Conservation (phyloP, 2,113 vertebrate species). For the Peucedramus taeniatus region DNA sequence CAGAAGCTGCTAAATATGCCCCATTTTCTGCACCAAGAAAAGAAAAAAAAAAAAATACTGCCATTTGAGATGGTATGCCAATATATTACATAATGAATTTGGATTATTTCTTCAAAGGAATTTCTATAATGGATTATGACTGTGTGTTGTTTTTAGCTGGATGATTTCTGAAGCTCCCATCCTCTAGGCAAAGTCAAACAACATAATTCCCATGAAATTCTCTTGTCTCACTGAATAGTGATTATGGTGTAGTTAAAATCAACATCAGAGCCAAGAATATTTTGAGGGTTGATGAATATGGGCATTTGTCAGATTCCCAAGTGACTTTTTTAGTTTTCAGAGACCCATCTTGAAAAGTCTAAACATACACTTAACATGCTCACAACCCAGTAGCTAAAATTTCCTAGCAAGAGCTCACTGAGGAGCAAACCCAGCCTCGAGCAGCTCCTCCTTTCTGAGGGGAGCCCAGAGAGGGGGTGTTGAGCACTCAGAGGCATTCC, state of each 20-base stretch:
- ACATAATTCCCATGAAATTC: neutral
- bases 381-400: neutral
- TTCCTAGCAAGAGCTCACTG: neutral
- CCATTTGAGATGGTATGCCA: neutral
- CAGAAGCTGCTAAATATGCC: neutral
- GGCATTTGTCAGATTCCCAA: neutral
- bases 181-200: neutral
- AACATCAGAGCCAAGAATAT: neutral
- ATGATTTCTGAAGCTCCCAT: neutral
- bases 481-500: neutral
- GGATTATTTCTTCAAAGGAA: neutral
- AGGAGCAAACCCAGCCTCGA: neutral
- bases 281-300: neutral
- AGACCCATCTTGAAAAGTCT: neutral
- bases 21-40: neutral
- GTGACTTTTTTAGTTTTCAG: neutral
- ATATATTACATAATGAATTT: neutral
- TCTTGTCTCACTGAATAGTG: fast-evolving
- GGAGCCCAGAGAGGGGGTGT: neutral
- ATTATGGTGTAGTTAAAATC: neutral
- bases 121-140: neutral
- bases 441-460: neutral
- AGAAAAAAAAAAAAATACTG: neutral
- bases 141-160: neutral
- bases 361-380: neutral